phyloP scores from a whole-genome alignment of 1,140 invertebrate species.

The Ostrea edulis region DNA sequence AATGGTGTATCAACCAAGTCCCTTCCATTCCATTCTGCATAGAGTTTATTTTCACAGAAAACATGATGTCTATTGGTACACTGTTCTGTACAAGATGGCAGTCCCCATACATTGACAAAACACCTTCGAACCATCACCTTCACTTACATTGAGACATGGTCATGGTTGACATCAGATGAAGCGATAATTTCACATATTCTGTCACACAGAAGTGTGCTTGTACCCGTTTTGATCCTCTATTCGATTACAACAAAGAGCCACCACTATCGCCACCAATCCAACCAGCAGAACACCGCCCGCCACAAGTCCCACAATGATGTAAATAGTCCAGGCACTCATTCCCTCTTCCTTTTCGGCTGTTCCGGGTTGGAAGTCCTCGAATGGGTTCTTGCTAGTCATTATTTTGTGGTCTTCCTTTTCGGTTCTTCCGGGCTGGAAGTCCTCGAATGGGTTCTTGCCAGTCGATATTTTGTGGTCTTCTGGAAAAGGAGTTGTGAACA shows the following conservation, averaged over 20 bases:
- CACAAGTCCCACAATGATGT: constrained; percentile 71
- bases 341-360: constrained; percentile 24
- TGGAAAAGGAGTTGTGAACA: not conserved
- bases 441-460: no score
- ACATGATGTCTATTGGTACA: no score
- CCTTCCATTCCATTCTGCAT: no score
- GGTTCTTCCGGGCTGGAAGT: not conserved
- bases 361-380: not conserved
- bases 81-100: no score
- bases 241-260: constrained; percentile 67
- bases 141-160: no score
- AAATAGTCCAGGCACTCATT: constrained; percentile 69
- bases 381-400: not conserved
- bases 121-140: no score
- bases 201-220: constrained; percentile 68
- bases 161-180: no score
- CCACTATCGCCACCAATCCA: constrained; percentile 68
- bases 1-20: no score
- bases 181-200: not conserved
- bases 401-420: not conserved
- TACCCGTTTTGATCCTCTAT: constrained; percentile 59
- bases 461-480: not conserved
- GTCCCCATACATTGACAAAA: no score
- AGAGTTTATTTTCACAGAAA: no score
- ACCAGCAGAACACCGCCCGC: constrained; percentile 68